Evolutionary conservation across 2,797 vertebrate genomes (phyloP), one percentile per base, ranked within the genome.

Genomic region (Sebastes baramenuke): DNA sequence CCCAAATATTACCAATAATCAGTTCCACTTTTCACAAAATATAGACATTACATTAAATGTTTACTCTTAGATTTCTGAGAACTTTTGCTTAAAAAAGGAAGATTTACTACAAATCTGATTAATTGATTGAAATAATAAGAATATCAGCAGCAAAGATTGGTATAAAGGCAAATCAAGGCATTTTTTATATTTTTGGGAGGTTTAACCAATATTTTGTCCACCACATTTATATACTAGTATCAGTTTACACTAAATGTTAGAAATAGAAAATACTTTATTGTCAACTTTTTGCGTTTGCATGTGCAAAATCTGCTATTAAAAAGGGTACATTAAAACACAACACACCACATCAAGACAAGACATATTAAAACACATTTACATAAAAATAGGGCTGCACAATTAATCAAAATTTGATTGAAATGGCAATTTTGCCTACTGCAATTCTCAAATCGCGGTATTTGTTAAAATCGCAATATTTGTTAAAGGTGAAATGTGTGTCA

Each of bases 111-210:
- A 66, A 77, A 68, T 72, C 29, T 30, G 66, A 80, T 46, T 66
- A 27, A 65, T 25, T 62, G 27, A 72, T 67, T 60, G 6, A 69
- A 81, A 79, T 27, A 62, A 61, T 25, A 68, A 25, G n/a, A 80
- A 71, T 16, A 49, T 29, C 16, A 62, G 30, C 18, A 67, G 60
- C 68, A 24, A 58, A 72, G 59, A 64, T 16, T 24, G 22, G 54
- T 27, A 64, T 67, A 54, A 54, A 42, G 55, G 29, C 27, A 14
- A 56, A 56, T 54, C 1, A 54, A 75, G 32, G 9, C 27, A 61
- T 25, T 60, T 79, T 77, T 10, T 11, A 34, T 32, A 32, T 22
- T 61, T 58, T 12, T 34, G 32, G 24, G 32, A 71, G 8, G 20
- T n/a, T 1, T 55, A 30, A 27, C 13, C 14, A 72, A 27, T 54